Percentiles rank a stretch among this genome's conserved stretches.
phyloP scores from a whole-genome alignment of 1,140 invertebrate genomes.

The Euura lappo region DNA sequence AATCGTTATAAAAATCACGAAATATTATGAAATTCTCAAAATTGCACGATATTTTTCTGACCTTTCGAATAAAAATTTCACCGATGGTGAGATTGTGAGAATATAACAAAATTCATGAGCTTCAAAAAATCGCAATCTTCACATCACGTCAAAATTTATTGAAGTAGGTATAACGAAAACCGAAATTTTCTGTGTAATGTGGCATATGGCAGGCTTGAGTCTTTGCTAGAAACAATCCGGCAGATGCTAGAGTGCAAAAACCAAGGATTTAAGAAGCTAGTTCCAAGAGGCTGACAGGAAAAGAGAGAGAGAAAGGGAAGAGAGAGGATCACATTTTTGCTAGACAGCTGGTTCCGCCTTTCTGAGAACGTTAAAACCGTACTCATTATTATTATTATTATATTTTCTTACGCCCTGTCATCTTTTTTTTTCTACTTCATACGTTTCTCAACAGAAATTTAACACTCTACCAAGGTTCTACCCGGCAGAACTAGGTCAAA shows the following conservation, averaged over 20 bases:
- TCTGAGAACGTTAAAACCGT: neutral
- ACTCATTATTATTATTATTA: neutral
- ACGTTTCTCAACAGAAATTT: neutral
- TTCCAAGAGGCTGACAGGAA: neutral
- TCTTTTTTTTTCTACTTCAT: neutral
- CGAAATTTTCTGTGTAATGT: no score
- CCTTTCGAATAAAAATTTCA: no score
- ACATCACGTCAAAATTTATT: no score
- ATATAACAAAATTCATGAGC: no score
- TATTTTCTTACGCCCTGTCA: neutral
- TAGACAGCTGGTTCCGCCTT: neutral
- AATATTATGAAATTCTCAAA: no score
- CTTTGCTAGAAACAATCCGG: neutral
- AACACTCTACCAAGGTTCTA: neutral
- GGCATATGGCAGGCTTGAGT: neutral
- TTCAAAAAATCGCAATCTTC: no score
- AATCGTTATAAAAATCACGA: no score
- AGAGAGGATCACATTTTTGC: neutral
- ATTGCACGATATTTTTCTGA: no score
- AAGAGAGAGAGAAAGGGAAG: neutral
- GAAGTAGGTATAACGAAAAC: no score
- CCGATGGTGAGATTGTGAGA: no score
- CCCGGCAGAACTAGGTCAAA: neutral
- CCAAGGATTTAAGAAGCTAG: neutral
- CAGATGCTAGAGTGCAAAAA: neutral